phyloP scores from a whole-genome alignment of 2,888 invertebrate species.

The Eupithecia exiguata region DNA sequence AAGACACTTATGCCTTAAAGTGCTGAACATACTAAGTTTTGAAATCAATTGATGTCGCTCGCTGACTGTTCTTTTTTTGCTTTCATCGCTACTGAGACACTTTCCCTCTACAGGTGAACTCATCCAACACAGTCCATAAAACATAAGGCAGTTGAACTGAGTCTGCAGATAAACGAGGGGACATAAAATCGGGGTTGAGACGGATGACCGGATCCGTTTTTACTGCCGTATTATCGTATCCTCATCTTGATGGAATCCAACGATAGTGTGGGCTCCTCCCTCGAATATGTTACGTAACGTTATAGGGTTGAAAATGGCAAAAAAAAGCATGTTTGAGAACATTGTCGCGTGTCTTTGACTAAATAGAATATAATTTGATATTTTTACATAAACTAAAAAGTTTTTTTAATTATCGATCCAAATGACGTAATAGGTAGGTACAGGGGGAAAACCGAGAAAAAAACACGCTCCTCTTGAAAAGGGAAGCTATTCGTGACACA shows the following conservation, averaged over 20 bases:
- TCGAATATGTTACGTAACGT: background rate
- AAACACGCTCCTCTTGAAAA: background rate
- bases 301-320: background rate
- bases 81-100: background rate
- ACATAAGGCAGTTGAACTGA: slow-evolving; percentile 40
- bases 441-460: too few species aligned
- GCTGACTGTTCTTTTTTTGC: background rate
- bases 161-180: slow-evolving; percentile 57
- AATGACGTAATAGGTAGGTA: background rate
- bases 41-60: background rate
- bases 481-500: background rate
- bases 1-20: background rate
- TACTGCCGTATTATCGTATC: slow-evolving; percentile 56
- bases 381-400: too few species aligned
- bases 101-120: slow-evolving; percentile 8
- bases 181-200: slow-evolving; percentile 51
- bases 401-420: background rate
- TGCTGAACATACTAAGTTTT: background rate
- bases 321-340: background rate
- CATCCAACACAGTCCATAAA: slow-evolving; percentile 29
- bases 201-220: slow-evolving; percentile 51
- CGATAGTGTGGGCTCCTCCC: slow-evolving; percentile 37
- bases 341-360: background rate
- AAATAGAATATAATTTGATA: background rate
- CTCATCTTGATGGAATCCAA: slow-evolving; percentile 18